Conservation (phyloP, 2,797 vertebrate species). For the Scomberomorus guttatus region DNA sequence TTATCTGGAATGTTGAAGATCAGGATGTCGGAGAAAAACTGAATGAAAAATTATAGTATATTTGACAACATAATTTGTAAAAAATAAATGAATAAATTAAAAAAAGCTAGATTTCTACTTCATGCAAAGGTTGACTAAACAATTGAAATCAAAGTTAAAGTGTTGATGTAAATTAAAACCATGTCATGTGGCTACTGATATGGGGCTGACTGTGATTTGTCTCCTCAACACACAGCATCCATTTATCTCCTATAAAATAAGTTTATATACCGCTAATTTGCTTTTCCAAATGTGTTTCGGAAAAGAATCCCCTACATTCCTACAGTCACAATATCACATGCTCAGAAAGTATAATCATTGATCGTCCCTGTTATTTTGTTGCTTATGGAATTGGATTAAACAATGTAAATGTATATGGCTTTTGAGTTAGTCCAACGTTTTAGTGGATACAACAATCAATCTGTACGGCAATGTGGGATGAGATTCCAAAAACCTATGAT, state of each 20-base stretch:
- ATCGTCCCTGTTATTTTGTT: slow-evolving; percentile 36
- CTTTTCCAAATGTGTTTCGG: not conserved
- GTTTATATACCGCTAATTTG: not conserved
- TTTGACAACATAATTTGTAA: slow-evolving; percentile 19
- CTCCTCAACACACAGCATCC: slow-evolving; percentile 9
- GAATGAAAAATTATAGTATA: slow-evolving; percentile 42
- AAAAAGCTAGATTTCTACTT: slow-evolving; percentile 33
- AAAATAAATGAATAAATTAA: slow-evolving; percentile 4
- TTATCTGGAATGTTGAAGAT: slow-evolving; percentile 75
- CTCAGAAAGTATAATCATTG: slow-evolving; percentile 29
- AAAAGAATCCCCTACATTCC: not conserved
- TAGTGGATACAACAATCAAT: slow-evolving; percentile 9
- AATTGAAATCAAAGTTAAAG: slow-evolving; percentile 44
- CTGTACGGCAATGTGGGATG: not conserved
- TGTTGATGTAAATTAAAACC: slow-evolving; percentile 34
- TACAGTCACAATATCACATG: slow-evolving; percentile 1
- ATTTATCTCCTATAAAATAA: not conserved
- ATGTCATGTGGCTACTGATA: slow-evolving; percentile 61
- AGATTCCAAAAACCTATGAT: not conserved
- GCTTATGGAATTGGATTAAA: slow-evolving; percentile 22
- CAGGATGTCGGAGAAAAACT: slow-evolving; percentile 48
- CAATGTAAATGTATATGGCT: slow-evolving; percentile 56
- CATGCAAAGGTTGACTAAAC: slow-evolving; percentile 70
- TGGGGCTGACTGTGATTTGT: slow-evolving; percentile 55
- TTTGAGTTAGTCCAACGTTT: slow-evolving; percentile 26